A percentile compares a stretch with the other conserved stretches of the same genome.
Conservation (phyloP, 2,888 invertebrate genomes). For the Caenorhabditis parvicauda region DNA sequence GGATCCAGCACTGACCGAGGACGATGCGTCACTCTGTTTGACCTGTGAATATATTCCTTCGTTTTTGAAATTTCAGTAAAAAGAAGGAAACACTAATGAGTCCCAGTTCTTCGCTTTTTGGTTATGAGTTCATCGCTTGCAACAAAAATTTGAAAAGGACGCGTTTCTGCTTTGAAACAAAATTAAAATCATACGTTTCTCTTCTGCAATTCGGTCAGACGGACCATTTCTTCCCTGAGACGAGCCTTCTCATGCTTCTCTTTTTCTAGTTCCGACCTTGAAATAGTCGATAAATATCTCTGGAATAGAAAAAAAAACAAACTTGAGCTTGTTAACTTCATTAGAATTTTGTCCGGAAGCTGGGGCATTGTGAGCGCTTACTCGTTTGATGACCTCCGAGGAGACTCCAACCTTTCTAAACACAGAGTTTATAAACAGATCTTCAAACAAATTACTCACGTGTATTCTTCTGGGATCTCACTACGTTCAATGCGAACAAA, state of each 20-base stretch:
- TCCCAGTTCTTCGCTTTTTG: not conserved
- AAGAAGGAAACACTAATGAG: not conserved
- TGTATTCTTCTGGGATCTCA: constrained; percentile 58
- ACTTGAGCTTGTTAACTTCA: not conserved
- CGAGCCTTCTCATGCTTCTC: constrained; percentile 50
- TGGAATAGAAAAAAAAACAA: not conserved
- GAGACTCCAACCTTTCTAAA: constrained; percentile 53
- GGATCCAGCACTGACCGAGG: constrained; percentile 5
- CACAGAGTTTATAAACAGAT: not conserved
- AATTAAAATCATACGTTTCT: constrained; percentile 30
- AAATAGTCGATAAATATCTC: constrained; percentile 7
- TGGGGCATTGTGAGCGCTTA: constrained; percentile 26
- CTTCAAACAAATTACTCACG: constrained; percentile 13
- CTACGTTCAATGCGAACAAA: constrained; percentile 48
- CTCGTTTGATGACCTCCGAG: constrained; percentile 49
- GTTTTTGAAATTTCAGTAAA: not conserved
- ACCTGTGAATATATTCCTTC: not conserved
- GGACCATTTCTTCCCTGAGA: constrained; percentile 50
- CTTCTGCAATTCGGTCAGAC: constrained; percentile 48
- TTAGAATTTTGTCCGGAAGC: constrained; percentile 12
- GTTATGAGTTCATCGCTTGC: no score
- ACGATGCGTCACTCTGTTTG: no score
- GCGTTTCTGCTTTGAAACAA: not conserved
- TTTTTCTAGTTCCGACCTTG: constrained; percentile 46
- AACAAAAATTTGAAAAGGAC: not conserved